A percentile compares a stretch with the other conserved stretches of the same genome.
These are phyloP conservation scores for Ctena decussata DNA, from an alignment of 2,888 invertebrate genomes.

Conservation along the genomic window DNA sequence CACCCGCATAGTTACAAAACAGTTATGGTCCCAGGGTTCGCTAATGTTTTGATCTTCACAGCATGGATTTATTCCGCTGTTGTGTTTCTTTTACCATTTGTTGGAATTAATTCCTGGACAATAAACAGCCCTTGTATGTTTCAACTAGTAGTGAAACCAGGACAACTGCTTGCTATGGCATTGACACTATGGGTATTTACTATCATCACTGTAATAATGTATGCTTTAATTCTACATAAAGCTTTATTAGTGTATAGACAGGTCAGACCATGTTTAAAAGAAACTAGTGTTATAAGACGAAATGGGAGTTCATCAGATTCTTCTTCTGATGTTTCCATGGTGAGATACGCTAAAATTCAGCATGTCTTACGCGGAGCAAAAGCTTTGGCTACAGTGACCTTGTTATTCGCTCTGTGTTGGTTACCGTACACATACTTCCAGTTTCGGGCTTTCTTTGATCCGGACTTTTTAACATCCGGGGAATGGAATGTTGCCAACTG, in stretches of 20 bases:
- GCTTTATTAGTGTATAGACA: constrained; percentile 49
- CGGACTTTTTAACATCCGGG: constrained; percentile 23
- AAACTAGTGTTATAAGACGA: not conserved
- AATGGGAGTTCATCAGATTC: not conserved
- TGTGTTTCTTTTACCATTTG: constrained; percentile 38
- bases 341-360: constrained; percentile 4
- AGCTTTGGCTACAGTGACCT: constrained; percentile 51
- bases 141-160: constrained; percentile 31
- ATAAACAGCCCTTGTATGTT: constrained; percentile 30
- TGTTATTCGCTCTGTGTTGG: constrained; percentile 63
- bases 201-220: constrained; percentile 51
- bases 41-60: constrained; percentile 28
- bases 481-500: constrained; percentile 50
- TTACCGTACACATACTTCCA: constrained; percentile 62
- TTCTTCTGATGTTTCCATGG: not conserved
- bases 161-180: constrained; percentile 39
- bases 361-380: constrained; percentile 55
- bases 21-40: constrained; percentile 39
- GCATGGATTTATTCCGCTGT: constrained; percentile 53
- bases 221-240: constrained; percentile 50
- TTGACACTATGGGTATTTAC: constrained; percentile 48
- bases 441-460: constrained; percentile 40
- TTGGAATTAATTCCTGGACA: constrained; percentile 49
- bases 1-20: constrained; percentile 45
- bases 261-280: constrained; percentile 21